Percentiles rank a stretch among this genome's conserved stretches.
Conservation (phyloP, 1,140 invertebrate species). For the Calliphora vicina region DNA sequence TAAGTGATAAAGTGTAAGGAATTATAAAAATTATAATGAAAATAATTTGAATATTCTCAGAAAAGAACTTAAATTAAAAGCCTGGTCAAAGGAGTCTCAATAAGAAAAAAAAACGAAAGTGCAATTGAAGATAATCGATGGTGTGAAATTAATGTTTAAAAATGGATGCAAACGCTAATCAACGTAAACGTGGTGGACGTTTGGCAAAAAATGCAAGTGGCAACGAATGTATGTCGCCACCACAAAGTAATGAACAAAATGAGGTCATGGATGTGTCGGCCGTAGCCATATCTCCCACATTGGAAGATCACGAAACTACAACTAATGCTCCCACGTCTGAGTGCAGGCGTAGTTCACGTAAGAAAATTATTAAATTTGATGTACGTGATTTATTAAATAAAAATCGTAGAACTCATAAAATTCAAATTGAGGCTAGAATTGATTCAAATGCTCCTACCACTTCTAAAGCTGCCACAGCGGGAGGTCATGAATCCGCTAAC, state of each 20-base stretch:
- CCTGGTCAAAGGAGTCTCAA: neutral
- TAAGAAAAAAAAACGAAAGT: neutral
- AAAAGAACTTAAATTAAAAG: neutral
- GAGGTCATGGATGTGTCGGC: slow-evolving; percentile 7
- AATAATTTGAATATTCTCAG: neutral
- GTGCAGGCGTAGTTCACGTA: slow-evolving; percentile 55
- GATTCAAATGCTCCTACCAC: slow-evolving; percentile 48
- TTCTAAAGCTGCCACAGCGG: neutral
- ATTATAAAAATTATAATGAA: neutral
- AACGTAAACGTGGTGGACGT: neutral
- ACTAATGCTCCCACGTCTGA: slow-evolving; percentile 36
- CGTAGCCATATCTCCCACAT: slow-evolving; percentile 1
- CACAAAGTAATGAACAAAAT: neutral
- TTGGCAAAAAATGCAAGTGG: neutral
- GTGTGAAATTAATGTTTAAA: neutral
- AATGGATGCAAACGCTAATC: neutral
- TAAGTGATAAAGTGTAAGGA: neutral
- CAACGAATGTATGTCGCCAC: neutral
- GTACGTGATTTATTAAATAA: slow-evolving; percentile 54
- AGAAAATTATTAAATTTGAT: slow-evolving; percentile 59
- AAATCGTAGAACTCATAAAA: slow-evolving; percentile 52
- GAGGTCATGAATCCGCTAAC: neutral
- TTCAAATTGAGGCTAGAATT: slow-evolving; percentile 56
- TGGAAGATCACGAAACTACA: neutral
- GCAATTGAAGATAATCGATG: neutral